phyloP scores from a whole-genome alignment of 2,113 vertebrate genomes.

The Etheostoma spectabile region DNA sequence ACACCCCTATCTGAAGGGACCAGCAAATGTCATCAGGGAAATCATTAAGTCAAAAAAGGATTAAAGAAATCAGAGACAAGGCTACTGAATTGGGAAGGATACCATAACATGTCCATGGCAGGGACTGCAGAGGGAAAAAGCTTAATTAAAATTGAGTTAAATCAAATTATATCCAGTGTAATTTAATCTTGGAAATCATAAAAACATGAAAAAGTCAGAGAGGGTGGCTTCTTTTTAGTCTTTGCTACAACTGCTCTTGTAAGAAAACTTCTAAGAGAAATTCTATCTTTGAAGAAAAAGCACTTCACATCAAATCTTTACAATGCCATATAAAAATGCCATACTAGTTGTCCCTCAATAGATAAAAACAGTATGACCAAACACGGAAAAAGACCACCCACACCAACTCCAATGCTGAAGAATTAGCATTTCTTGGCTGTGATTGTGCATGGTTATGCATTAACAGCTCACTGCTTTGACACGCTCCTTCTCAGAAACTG shows the following conservation, averaged over 20 bases:
- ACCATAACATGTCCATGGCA: background rate
- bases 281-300: background rate
- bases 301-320: background rate
- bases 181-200: background rate
- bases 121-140: background rate
- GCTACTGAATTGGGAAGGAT: background rate
- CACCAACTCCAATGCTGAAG: constrained; percentile 60
- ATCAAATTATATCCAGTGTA: no score
- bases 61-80: background rate
- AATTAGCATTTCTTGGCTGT: constrained; percentile 75
- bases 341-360: constrained; percentile 6
- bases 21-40: background rate
- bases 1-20: background rate
- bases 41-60: no score
- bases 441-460: constrained; percentile 80
- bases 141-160: background rate
- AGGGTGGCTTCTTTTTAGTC: background rate
- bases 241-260: no score
- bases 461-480: constrained; percentile 79
- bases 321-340: background rate
- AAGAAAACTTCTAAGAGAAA: background rate
- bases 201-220: background rate
- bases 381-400: constrained; percentile 67
- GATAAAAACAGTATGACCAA: constrained; percentile 56
- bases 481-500: constrained; percentile 71